Conservation (phyloP, 2,797 vertebrate species). For the Brotula barbata region DNA sequence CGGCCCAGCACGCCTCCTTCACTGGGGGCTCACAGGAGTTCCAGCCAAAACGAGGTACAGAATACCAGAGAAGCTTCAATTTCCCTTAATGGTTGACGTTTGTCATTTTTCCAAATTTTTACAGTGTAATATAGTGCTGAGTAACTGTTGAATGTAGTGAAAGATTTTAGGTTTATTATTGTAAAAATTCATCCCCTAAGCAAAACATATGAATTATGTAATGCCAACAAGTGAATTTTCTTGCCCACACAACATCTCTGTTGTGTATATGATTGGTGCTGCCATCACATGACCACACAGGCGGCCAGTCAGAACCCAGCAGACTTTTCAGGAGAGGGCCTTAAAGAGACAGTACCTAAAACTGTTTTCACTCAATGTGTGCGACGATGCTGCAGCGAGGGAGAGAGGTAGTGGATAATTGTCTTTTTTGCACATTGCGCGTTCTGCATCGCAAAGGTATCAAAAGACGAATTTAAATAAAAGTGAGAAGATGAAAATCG, state of each 20-base stretch:
- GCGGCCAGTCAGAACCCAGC: neutral
- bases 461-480: neutral
- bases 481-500: neutral
- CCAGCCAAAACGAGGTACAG: slow-evolving; percentile 89
- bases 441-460: too few relatives aligned
- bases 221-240: too few relatives aligned
- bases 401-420: too few relatives aligned
- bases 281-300: neutral
- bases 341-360: neutral
- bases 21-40: slow-evolving; percentile 85
- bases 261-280: neutral
- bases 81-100: too few relatives aligned
- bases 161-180: too few relatives aligned
- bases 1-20: slow-evolving; percentile 83
- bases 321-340: too few relatives aligned
- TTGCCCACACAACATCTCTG: neutral
- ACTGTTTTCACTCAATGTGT: neutral
- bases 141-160: too few relatives aligned
- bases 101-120: neutral
- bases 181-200: too few relatives aligned
- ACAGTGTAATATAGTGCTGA: too few relatives aligned
- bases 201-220: too few relatives aligned
- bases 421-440: too few relatives aligned
- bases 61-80: neutral
- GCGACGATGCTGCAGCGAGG: neutral